phyloP scores from a whole-genome alignment of 2,888 invertebrate species.

The Sarcophaga carnaria region DNA sequence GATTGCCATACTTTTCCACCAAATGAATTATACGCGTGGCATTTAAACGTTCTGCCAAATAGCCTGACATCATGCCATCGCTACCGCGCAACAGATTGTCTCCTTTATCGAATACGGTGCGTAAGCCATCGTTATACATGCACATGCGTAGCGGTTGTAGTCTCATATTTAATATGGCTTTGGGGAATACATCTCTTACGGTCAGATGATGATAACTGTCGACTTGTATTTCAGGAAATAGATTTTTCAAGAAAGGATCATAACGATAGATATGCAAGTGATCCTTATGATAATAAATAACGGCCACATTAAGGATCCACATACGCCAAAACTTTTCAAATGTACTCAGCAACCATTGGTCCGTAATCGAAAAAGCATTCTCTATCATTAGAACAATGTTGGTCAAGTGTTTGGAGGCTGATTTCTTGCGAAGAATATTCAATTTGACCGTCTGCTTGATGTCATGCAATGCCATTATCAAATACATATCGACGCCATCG shows the following conservation, averaged over 20 bases:
- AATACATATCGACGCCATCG: conserved; percentile 78
- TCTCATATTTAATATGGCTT: conserved; percentile 77
- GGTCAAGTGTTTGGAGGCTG: conserved; percentile 78
- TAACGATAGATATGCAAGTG: conserved; percentile 83
- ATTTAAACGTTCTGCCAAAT: conserved; percentile 81
- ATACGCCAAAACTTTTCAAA: conserved; percentile 83
- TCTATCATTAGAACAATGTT: conserved; percentile 77
- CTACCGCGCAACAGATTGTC: conserved; percentile 79
- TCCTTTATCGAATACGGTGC: conserved; percentile 76
- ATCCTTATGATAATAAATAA: conserved; percentile 75
- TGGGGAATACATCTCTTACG: conserved; percentile 76
- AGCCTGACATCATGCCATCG: conserved; percentile 80
- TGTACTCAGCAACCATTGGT: conserved; percentile 80
- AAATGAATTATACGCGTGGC: conserved; percentile 81
- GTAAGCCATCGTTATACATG: conserved; percentile 80
- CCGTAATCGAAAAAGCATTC: conserved; percentile 71
- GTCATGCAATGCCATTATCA: conserved; percentile 77
- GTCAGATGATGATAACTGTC: conserved; percentile 49
- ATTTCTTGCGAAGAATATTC: conserved; percentile 76
- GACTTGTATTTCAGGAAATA: not conserved
- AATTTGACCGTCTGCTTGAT: conserved; percentile 76
- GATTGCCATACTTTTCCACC: conserved; percentile 68
- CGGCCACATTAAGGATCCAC: conserved; percentile 82
- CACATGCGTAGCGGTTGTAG: conserved; percentile 77
- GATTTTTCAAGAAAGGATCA: conserved; percentile 82